Conservation (phyloP, 2,888 invertebrate species). For the Strigamia maritima region DNA sequence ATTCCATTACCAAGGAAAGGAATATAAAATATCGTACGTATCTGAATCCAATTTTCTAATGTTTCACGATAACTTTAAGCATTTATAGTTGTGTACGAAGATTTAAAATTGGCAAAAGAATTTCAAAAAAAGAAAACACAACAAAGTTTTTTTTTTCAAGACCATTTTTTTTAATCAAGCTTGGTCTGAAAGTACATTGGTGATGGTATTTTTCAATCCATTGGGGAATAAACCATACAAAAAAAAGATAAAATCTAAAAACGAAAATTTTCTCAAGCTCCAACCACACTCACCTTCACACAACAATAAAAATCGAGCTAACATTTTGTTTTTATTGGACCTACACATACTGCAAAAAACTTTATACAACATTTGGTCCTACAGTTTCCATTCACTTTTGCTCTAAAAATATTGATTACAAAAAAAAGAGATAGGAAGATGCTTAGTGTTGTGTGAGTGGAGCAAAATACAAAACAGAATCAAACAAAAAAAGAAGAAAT, state of each 20-base stretch:
- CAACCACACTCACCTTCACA: conserved; percentile 24
- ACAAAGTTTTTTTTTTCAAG: not conserved
- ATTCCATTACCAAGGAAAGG: not conserved
- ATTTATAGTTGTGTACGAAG: not conserved
- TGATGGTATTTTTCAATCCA: conserved; percentile 34
- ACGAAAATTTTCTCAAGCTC: not conserved
- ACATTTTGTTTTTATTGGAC: conserved; percentile 22
- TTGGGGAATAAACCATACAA: conserved; percentile 31
- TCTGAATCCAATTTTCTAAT: not conserved
- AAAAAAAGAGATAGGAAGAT: conserved; percentile 10
- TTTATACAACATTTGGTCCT: conserved; percentile 32
- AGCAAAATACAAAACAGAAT: conserved; percentile 10
- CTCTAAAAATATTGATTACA: conserved; percentile 30
- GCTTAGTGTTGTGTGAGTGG: conserved; percentile 16
- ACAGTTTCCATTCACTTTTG: conserved; percentile 26
- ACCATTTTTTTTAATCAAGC: conserved; percentile 33
- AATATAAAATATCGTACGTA: not conserved
- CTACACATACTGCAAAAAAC: conserved; percentile 27
- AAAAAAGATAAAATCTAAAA: not conserved
- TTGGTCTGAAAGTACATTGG: conserved; percentile 34
- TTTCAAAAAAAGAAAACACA: not conserved
- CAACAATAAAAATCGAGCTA: conserved; percentile 31
- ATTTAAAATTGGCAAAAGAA: not conserved
- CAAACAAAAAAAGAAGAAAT: not conserved
- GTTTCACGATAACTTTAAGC: not conserved